Conservation (phyloP, 2,113 vertebrate species). For the Calyptomena viridis region DNA sequence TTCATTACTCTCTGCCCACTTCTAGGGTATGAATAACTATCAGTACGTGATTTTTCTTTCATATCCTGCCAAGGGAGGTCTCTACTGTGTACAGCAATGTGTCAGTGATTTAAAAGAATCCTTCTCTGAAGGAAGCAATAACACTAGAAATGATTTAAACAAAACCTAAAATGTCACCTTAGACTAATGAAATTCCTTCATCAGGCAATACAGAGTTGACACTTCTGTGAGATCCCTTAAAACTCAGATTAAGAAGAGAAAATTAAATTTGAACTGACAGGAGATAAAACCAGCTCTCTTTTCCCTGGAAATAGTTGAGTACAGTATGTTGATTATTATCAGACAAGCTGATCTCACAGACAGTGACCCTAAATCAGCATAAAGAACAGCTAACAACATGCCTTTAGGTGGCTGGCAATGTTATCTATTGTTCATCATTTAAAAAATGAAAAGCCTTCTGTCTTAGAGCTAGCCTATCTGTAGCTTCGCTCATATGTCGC, state of each 20-base stretch:
- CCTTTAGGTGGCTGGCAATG: not conserved
- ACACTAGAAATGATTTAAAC: constrained; percentile 46
- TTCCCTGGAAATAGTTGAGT: not conserved
- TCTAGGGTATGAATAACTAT: not conserved
- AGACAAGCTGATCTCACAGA: not conserved
- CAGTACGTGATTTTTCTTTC: not conserved
- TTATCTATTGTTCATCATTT: not conserved
- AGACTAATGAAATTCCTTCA: constrained; percentile 53
- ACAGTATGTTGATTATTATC: constrained; percentile 20
- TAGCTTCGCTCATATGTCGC: not conserved
- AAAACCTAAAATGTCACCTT: constrained; percentile 43
- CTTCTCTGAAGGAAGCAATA: constrained; percentile 37
- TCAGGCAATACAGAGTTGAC: not conserved
- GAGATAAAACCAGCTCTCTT: not conserved
- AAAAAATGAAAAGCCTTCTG: not conserved
- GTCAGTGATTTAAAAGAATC: not conserved
- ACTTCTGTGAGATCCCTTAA: constrained; percentile 27
- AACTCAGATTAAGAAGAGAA: constrained; percentile 13
- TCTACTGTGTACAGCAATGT: not conserved
- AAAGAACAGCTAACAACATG: not conserved
- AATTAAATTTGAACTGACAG: constrained; percentile 21
- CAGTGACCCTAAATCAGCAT: not conserved
- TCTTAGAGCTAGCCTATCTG: not conserved
- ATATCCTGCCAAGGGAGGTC: constrained; percentile 6
- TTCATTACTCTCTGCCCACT: not conserved